phyloP scores from a whole-genome alignment of 2,888 invertebrate species.

The Deroplatys truncata region DNA sequence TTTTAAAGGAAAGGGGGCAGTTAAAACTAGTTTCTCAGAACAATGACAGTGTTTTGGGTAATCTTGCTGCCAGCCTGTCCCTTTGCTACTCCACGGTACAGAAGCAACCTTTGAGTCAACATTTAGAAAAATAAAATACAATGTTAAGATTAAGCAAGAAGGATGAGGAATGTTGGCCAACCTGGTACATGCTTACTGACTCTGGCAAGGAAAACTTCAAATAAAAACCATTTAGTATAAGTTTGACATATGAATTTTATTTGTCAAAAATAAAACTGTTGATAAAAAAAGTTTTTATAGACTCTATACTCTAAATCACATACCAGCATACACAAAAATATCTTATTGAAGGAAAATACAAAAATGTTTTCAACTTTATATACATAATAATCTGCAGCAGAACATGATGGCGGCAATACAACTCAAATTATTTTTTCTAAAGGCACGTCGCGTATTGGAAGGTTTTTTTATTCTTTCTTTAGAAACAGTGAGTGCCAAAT shows the following conservation, averaged over 20 bases:
- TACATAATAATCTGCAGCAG: conserved; percentile 8
- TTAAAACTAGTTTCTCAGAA: too few relatives aligned
- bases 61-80: too few relatives aligned
- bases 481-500: conserved; percentile 6
- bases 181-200: too few relatives aligned
- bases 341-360: not conserved
- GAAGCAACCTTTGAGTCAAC: too few relatives aligned
- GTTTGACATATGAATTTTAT: conserved; percentile 20
- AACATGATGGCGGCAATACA: not conserved
- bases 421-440: conserved; percentile 17
- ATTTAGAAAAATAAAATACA: too few relatives aligned
- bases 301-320: conserved; percentile 15
- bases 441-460: conserved; percentile 18
- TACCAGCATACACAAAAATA: conserved; percentile 21
- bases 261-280: conserved; percentile 28
- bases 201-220: not conserved
- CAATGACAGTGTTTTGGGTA: too few relatives aligned
- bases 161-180: too few relatives aligned
- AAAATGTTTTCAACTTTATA: conserved; percentile 15
- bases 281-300: conserved; percentile 22
- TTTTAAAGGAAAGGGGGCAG: too few relatives aligned
- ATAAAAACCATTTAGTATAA: not conserved
- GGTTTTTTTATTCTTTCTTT: not conserved
- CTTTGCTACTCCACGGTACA: too few relatives aligned
- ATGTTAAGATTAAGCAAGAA: too few relatives aligned